Percentiles rank a stretch among this genome's conserved stretches.
phyloP scores from a whole-genome alignment of 2,888 invertebrate genomes.

The Aphidius colemani region DNA sequence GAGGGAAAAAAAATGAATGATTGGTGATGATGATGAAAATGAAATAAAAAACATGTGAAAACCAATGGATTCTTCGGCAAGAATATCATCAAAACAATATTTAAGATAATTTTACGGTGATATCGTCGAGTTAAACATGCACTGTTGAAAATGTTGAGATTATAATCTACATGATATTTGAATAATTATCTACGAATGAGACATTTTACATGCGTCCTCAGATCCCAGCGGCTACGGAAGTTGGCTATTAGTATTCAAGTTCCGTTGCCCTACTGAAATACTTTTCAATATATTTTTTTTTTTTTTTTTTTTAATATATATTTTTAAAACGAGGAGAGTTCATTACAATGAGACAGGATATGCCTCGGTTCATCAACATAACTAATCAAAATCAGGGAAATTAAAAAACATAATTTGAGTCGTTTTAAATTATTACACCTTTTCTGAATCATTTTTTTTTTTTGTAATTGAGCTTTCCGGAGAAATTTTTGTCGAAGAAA shows the following conservation, averaged over 20 bases:
- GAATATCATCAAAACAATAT: no score
- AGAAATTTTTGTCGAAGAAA: no score
- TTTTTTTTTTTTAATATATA: no score
- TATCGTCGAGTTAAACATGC: neutral
- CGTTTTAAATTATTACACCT: no score
- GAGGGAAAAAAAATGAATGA: no score
- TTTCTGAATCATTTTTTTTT: no score
- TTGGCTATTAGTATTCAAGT: constrained; percentile 13
- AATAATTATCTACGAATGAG: constrained; percentile 11
- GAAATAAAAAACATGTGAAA: no score
- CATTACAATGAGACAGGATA: constrained; percentile 10
- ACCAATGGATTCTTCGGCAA: no score
- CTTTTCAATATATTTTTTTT: neutral
- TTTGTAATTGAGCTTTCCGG: no score
- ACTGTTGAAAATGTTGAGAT: neutral
- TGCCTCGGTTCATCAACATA: constrained; percentile 12
- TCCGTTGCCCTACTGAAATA: constrained; percentile 21
- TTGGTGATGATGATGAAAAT: no score
- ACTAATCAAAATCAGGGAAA: constrained; percentile 1
- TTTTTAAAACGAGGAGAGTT: no score
- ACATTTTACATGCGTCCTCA: neutral
- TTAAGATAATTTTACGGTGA: no score
- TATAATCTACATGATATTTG: constrained; percentile 20
- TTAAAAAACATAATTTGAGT: neutral
- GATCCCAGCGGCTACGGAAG: neutral